Base-by-base conservation (phyloP, 2,113 vertebrate species). In the Nibea albiflora region DNA sequence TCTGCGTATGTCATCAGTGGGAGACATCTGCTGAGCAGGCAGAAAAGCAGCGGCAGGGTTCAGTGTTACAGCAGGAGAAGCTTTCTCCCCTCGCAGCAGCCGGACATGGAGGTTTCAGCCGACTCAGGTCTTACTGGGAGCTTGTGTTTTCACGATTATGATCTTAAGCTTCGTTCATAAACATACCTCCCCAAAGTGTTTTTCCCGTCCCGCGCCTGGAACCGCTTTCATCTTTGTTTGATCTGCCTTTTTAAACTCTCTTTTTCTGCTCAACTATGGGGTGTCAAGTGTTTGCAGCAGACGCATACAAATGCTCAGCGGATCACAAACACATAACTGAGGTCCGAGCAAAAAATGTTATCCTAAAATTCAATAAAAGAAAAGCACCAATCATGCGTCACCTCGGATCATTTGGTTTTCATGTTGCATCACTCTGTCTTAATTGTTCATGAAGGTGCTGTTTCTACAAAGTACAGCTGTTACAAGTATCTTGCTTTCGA, bases 151-250 rank as follows among this genome's bases (percentile, higher is more conserved):
- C 79, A 77, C 11, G 82, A 93, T 93, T 85, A 84, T 82, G 80
- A 92, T 89, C 88, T 91, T 61, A 77, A 87, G 79, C 87, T 80
- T 90, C 44, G 31, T 90, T 90, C 84, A 87, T 83, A 91, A 89
- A 90, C 89, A 90, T 70, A 88, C 87, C 86, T 85, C 83, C 84
- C 71, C 54, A 42, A 71, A 85, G 74, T 87, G 62, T 87, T 81
- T 81, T 88, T 85, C 58, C 58, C 72, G 79, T 72, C 24, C 52
- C 24, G 61, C 24, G 63, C 61, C 76, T 65, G 39, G 68, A 63
- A 81, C 22, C 0, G 11, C 89, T 89, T 93, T 90, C 74, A 87
- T 88, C 87, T 86, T 49, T 44, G 64, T 85, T 86, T 89, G 52
- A 81, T 82, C 71, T 70, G 46, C 24, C 78, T 22, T 66, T 50